A percentile compares a stretch with the other conserved stretches of the same genome.
phyloP scores from a whole-genome alignment of 2,113 vertebrate genomes.

The Maccullochella peelii region DNA sequence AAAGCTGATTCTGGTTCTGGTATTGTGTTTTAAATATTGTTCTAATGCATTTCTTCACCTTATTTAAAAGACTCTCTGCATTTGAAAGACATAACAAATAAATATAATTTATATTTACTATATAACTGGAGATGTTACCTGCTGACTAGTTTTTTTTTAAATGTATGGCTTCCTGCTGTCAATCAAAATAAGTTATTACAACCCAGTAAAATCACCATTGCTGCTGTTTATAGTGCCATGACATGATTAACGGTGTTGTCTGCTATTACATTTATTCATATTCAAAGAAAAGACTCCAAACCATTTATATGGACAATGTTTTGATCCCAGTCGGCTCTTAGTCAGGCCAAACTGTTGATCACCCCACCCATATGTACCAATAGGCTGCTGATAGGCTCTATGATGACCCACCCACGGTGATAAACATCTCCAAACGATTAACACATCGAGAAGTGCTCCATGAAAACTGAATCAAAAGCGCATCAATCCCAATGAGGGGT shows the following conservation, averaged over 20 bases:
- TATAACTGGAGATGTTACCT: neutral
- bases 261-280: neutral
- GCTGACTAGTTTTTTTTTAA: no score
- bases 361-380: neutral
- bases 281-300: neutral
- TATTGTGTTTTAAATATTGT: neutral
- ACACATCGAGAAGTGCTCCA: neutral
- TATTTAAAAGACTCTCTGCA: neutral
- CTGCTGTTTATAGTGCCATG: neutral
- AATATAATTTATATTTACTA: neutral
- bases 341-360: neutral
- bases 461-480: neutral
- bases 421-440: neutral
- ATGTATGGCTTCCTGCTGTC: neutral
- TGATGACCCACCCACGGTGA: neutral
- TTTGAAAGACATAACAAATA: neutral
- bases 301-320: neutral
- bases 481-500: neutral
- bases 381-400: neutral
- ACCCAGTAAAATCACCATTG: neutral
- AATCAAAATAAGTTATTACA: neutral
- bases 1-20: no score
- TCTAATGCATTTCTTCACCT: neutral
- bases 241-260: neutral
- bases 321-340: neutral